Base-by-base conservation (phyloP, 2,797 vertebrate species). In the Catamblyrhynchus diadema region DNA sequence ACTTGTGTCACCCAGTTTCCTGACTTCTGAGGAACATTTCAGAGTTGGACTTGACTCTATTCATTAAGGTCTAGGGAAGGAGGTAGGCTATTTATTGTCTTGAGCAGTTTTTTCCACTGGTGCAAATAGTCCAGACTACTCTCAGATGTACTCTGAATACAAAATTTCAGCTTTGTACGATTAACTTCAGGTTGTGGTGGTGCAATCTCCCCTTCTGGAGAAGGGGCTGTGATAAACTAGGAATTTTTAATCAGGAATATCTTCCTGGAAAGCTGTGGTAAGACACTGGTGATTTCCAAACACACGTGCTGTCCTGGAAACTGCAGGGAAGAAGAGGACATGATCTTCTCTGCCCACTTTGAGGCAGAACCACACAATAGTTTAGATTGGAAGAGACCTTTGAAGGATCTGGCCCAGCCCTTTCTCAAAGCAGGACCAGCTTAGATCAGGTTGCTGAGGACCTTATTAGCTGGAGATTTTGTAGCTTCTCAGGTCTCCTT, bases 231-330 rank as follows among this genome's bases (percentile, higher is more conserved):
- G 54, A 45, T 59, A 71, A 62, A 39, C 28, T 33, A 41, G 59
- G 21, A 81, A 20, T 24, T n/a, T 81, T 51, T 62, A 19, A 17
- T 33, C 9, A 33, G 21, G 2, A 0, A 1, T 41, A 8, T 51
- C 61, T 42, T 73, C 35, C 53, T 82, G 25, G 37, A 57, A 80
- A 67, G 22, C 17, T 89, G 8, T 56, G 65, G 33, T 66, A 28
- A 73, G 82, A 66, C 35, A 50, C 27, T 56, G 15, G 13, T 37
- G 20, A 8, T 59, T 91, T 84, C 44, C 39, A 88, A 83, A 69
- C 4, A 1, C 5, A 2, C 0, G 0, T 69, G 18, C 17, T 54
- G 6, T 32, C 23, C 51, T 66, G 61, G 39, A 75, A 64, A 50
- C 12, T 19, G 6, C 5, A 42, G 32, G 54, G 35, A 72, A 67